phyloP scores from a whole-genome alignment of 2,113 vertebrate genomes.

The Megaceryle torquata region DNA sequence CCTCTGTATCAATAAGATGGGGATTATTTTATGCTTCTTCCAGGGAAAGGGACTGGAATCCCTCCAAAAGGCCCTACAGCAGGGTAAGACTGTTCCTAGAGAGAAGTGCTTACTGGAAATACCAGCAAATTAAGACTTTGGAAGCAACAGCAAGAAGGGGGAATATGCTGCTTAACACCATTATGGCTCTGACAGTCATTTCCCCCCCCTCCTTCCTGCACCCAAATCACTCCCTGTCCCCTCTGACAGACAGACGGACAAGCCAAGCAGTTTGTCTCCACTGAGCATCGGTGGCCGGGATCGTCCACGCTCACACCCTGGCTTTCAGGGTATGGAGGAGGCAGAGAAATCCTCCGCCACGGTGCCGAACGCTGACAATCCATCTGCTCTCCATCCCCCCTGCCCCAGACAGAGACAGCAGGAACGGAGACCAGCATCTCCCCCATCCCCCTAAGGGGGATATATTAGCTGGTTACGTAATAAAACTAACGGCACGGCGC shows the following conservation, averaged over 20 bases:
- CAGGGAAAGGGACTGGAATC: neutral
- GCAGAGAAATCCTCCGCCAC: neutral
- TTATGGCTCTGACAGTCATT: neutral
- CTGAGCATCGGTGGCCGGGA: neutral
- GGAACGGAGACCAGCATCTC: constrained; percentile 20
- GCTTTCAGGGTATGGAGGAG: neutral
- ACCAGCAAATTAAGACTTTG: neutral
- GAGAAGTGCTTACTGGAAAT: neutral
- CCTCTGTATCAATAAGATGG: neutral
- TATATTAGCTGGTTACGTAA: constrained; percentile 22
- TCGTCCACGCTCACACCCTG: neutral
- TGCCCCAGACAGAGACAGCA: neutral
- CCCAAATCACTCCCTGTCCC: neutral
- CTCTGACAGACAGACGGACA: neutral
- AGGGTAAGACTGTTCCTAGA: neutral
- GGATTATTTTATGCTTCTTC: neutral
- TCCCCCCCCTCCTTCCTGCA: neutral
- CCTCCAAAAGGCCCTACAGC: neutral
- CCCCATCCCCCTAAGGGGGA: neutral
- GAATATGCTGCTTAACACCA: neutral
- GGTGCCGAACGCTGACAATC: neutral
- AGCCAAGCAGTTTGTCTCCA: neutral
- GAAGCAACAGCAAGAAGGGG: neutral
- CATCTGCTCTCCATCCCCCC: neutral
- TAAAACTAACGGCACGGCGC: neutral